These are phyloP conservation scores for Salvelinus namaycush DNA, from an alignment of 2,113 vertebrate species.

Conservation along the genomic window DNA sequence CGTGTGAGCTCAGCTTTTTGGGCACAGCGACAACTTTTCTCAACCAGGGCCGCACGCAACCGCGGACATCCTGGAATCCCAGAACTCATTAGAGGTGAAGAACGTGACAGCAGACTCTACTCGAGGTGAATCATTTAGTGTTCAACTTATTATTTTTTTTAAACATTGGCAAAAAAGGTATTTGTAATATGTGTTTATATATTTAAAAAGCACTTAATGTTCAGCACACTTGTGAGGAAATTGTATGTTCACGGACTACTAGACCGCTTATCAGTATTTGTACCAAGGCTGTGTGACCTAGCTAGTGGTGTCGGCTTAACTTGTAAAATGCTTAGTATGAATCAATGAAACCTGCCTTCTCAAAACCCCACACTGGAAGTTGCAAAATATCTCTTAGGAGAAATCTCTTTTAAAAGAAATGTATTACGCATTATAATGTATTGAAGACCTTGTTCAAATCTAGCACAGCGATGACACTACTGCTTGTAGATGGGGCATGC, in stretches of 20 bases:
- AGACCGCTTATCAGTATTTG: slow-evolving; percentile 57
- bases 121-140: slow-evolving; percentile 34
- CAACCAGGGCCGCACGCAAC: neutral
- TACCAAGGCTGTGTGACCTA: slow-evolving; percentile 43
- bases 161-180: slow-evolving; percentile 63
- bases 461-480: slow-evolving; percentile 52
- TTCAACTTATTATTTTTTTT: slow-evolving; percentile 35
- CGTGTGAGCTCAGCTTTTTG: neutral
- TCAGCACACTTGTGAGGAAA: slow-evolving; percentile 50
- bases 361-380: slow-evolving; percentile 53
- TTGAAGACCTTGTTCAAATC: slow-evolving; percentile 44
- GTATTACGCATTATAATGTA: slow-evolving; percentile 59
- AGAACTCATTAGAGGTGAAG: neutral
- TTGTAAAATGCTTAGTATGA: slow-evolving; percentile 39
- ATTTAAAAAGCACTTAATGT: slow-evolving; percentile 70
- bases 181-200: slow-evolving; percentile 64
- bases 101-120: slow-evolving; percentile 2
- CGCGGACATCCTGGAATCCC: slow-evolving; percentile 13
- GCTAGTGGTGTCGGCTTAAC: slow-evolving; percentile 49
- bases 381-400: slow-evolving; percentile 34
- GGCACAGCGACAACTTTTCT: neutral
- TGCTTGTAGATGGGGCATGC: slow-evolving; percentile 48
- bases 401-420: slow-evolving; percentile 36
- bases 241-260: slow-evolving; percentile 41
- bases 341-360: slow-evolving; percentile 55